phyloP scores from a whole-genome alignment of 2,888 invertebrate genomes.

The Orgyia antiqua region DNA sequence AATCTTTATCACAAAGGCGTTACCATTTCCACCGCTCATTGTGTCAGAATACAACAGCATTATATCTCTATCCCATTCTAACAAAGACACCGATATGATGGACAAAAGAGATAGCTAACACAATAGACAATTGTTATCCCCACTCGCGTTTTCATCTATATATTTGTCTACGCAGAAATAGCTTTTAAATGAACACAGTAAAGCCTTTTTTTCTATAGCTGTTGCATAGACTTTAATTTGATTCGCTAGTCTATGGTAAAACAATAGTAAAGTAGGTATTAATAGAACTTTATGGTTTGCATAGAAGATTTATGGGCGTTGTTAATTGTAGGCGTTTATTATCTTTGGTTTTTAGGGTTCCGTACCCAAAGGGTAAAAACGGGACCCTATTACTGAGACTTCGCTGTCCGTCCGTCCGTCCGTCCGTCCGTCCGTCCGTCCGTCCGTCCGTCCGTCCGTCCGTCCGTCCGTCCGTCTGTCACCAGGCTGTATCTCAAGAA shows the following conservation, averaged over 20 bases:
- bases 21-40: slow-evolving; percentile 53
- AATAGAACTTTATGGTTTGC: slow-evolving; percentile 37
- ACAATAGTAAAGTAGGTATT: slow-evolving; percentile 60
- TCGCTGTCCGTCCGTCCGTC: no score
- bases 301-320: slow-evolving; percentile 43
- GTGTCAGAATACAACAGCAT: slow-evolving; percentile 43
- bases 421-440: no score
- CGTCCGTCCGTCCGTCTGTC: no score
- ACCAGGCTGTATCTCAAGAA: no score
- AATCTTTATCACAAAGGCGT: slow-evolving; percentile 58
- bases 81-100: slow-evolving; percentile 51
- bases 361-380: no score
- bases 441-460: no score
- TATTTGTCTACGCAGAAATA: slow-evolving; percentile 34
- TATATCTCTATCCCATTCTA: slow-evolving; percentile 41
- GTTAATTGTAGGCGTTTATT: slow-evolving; percentile 35
- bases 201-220: slow-evolving; percentile 33
- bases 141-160: slow-evolving; percentile 57
- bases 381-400: no score
- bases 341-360: no score
- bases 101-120: slow-evolving; percentile 71
- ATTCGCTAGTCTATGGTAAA: slow-evolving; percentile 68
- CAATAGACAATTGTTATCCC: slow-evolving; percentile 78
- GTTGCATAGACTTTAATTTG: slow-evolving; percentile 63
- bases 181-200: slow-evolving; percentile 13